phyloP scores from a whole-genome alignment of 2,888 invertebrate genomes.

The Polyploca ridens region DNA sequence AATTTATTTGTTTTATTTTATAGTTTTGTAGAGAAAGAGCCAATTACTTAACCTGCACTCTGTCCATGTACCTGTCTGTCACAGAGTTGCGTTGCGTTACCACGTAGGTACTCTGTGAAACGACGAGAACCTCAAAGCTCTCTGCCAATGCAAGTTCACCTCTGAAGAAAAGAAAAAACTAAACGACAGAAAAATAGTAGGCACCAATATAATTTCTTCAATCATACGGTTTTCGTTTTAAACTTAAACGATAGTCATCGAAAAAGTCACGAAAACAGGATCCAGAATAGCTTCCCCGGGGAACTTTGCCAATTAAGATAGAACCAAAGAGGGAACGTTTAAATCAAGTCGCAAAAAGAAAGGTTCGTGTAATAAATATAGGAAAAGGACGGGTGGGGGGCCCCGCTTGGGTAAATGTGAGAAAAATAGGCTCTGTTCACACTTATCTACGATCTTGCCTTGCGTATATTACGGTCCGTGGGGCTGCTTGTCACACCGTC shows the following conservation, averaged over 20 bases:
- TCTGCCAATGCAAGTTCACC: no score
- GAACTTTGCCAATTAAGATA: conserved; percentile 78
- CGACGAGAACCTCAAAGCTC: no score
- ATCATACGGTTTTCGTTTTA: neutral
- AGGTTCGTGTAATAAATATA: conserved; percentile 74
- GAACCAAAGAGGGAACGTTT: conserved; percentile 49
- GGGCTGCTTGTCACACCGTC: conserved; percentile 17
- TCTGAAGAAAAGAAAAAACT: neutral
- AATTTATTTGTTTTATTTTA: conserved; percentile 38
- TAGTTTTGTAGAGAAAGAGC: no score
- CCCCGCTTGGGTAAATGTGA: conserved; percentile 62
- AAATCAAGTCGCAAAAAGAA: conserved; percentile 74
- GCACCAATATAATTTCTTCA: neutral
- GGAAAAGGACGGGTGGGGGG: conserved; percentile 59
- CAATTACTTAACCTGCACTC: no score
- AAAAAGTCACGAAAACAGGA: conserved; percentile 32
- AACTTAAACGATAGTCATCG: neutral
- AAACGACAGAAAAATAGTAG: neutral
- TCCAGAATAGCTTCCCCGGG: conserved; percentile 43
- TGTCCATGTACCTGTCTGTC: no score
- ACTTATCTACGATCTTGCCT: conserved; percentile 65
- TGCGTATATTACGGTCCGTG: conserved; percentile 51
- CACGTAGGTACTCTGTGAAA: no score
- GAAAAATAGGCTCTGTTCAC: conserved; percentile 71
- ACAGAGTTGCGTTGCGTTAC: no score